These are phyloP conservation scores for Phasia obesa DNA, from an alignment of 2,888 invertebrate genomes.

Conservation along the genomic window DNA sequence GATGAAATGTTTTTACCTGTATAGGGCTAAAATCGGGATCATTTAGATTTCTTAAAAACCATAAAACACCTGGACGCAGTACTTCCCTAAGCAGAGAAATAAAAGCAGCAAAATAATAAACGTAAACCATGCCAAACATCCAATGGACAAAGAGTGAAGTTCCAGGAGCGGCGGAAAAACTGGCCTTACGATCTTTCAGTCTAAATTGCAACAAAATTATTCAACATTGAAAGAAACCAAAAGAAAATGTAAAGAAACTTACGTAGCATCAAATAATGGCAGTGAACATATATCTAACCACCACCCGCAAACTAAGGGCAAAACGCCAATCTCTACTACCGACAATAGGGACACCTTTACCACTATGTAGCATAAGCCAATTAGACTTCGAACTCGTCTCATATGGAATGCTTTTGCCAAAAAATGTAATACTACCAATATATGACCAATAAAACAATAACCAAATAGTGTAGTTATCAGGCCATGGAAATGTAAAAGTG, in stretches of 20 bases:
- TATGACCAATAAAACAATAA: slow-evolving; percentile 94
- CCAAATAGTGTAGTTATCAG: slow-evolving; percentile 95
- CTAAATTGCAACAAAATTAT: slow-evolving; percentile 22
- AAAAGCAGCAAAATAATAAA: slow-evolving; percentile 99
- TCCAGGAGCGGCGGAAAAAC: slow-evolving; percentile 95
- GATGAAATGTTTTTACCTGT: slow-evolving; percentile 85
- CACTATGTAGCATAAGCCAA: slow-evolving; percentile 94
- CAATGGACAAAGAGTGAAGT: slow-evolving; percentile 99
- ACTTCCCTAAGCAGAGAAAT: slow-evolving; percentile 96
- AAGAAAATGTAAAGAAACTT: slow-evolving; percentile 80
- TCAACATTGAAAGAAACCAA: not conserved
- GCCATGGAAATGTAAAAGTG: slow-evolving; percentile 93
- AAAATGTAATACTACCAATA: slow-evolving; percentile 92
- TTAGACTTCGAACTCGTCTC: slow-evolving; percentile 90
- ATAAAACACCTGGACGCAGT: slow-evolving; percentile 96
- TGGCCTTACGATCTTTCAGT: slow-evolving; percentile 92
- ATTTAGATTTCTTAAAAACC: slow-evolving; percentile 98
- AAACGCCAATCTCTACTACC: slow-evolving; percentile 97
- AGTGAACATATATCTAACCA: slow-evolving; percentile 99
- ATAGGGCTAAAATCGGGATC: slow-evolving; percentile 99
- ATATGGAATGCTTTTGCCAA: slow-evolving; percentile 91
- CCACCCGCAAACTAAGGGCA: slow-evolving; percentile 99
- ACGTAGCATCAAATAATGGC: slow-evolving; percentile 91
- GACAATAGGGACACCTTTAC: slow-evolving; percentile 94
- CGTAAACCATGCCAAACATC: slow-evolving; percentile 99